phyloP scores from a whole-genome alignment of 2,113 vertebrate genomes.

The Carettochelys insculpta region DNA sequence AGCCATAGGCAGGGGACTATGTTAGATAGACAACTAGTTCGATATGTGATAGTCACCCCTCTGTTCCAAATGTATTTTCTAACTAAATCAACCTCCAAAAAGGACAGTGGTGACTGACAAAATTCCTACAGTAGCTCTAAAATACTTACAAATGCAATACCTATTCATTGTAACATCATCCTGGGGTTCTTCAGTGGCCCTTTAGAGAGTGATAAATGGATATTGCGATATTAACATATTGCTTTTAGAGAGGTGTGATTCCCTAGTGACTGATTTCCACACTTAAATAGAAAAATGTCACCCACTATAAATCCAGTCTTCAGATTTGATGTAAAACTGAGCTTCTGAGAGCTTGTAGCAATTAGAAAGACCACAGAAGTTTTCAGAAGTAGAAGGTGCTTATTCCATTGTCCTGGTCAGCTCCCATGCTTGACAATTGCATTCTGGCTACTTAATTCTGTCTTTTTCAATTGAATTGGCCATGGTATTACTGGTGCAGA shows the following conservation, averaged over 20 bases:
- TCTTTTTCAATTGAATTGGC: not conserved
- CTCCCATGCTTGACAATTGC: not conserved
- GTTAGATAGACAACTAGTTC: not conserved
- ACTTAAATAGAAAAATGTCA: conserved; percentile 46
- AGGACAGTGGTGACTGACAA: not conserved
- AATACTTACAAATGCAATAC: not conserved
- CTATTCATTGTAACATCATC: not conserved
- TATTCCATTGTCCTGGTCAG: not conserved
- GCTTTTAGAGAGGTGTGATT: conserved; percentile 34
- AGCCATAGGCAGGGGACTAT: not conserved
- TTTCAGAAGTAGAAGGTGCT: not conserved
- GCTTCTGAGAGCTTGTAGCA: conserved; percentile 4
- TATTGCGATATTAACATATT: conserved; percentile 10
- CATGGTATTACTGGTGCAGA: not conserved
- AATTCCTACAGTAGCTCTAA: not conserved
- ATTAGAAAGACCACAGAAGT: conserved; percentile 1
- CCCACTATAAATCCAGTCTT: conserved; percentile 40
- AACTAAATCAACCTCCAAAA: not conserved
- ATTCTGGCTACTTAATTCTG: not conserved
- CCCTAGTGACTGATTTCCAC: conserved; percentile 34
- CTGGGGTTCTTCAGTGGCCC: not conserved
- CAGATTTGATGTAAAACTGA: conserved; percentile 14
- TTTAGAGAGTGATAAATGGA: conserved; percentile 14
- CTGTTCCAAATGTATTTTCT: not conserved
- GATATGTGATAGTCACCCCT: not conserved